Evolutionary conservation across 2,797 vertebrate genomes (phyloP).

Genomic region (Todus mexicanus): DNA sequence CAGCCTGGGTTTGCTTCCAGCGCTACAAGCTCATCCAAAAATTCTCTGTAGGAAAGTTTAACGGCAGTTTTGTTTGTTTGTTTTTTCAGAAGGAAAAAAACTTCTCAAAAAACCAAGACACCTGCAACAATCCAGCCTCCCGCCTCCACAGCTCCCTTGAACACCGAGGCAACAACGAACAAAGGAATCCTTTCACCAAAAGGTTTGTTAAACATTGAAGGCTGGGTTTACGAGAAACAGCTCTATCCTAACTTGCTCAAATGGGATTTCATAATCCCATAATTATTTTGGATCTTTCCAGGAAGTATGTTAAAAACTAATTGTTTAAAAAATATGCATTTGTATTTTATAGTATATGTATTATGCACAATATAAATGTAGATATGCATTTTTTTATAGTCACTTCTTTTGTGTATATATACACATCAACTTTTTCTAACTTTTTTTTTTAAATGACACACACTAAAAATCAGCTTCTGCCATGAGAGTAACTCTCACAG

Average conservation of each 20-base stretch:
- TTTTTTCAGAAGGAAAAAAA: not conserved
- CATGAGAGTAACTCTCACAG: accelerated
- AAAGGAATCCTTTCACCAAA: slow-evolving; percentile 37
- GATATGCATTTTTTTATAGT: no score
- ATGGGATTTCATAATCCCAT: not conserved
- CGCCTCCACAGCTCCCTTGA: slow-evolving; percentile 33
- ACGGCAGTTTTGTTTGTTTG: not conserved
- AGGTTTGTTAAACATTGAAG: not conserved
- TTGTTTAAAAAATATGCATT: not conserved
- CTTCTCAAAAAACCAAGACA: slow-evolving; percentile 19
- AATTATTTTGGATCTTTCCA: not conserved
- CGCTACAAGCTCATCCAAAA: accelerated
- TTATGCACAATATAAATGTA: no score
- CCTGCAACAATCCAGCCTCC: not conserved
- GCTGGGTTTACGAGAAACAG: not conserved
- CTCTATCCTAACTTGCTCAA: not conserved
- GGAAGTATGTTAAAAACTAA: not conserved
- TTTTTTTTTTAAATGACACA: not conserved
- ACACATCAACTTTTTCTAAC: no score
- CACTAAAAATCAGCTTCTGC: not conserved
- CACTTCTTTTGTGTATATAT: not conserved
- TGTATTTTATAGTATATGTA: no score
- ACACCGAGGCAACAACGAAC: not conserved
- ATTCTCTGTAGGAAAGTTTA: not conserved
- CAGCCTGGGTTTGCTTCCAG: not conserved